Conservation (phyloP, 64 coral and sea anemone species). For the Hydrozoanthus tunicans region DNA sequence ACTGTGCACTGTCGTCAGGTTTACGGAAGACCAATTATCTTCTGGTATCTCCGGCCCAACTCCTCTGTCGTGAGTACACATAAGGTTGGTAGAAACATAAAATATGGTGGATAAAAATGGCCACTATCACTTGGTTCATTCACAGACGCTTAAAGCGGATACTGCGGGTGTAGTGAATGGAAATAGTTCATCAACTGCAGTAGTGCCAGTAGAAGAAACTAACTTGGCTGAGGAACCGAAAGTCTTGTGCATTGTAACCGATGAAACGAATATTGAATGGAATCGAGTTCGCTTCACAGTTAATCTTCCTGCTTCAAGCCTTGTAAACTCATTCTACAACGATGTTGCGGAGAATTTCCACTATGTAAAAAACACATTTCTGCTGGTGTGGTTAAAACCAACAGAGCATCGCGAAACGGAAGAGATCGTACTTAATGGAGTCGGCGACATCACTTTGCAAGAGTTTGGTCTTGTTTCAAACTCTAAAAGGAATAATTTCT, state of each 20-base stretch:
- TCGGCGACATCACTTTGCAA: conserved; percentile 15
- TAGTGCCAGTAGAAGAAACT: conserved; percentile 45
- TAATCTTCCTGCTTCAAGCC: conserved; percentile 30
- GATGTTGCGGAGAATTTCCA: conserved; percentile 58
- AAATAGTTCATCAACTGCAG: conserved; percentile 24
- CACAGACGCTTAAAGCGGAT: conserved; percentile 41
- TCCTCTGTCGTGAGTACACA: neutral
- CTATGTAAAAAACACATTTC: conserved; percentile 40
- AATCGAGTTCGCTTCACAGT: conserved; percentile 20
- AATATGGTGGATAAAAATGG: conserved; percentile 51
- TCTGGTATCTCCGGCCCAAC: neutral
- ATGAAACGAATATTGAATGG: conserved; percentile 47
- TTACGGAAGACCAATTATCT: too few species aligned
- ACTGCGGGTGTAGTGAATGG: conserved; percentile 30
- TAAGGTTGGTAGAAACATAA: neutral
- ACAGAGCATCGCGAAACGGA: neutral
- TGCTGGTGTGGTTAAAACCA: conserved; percentile 36
- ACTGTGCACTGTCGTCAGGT: too few species aligned
- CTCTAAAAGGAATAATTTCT: conserved; percentile 42
- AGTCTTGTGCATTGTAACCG: conserved; percentile 48
- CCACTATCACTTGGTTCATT: conserved; percentile 41
- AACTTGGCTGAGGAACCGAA: conserved; percentile 47
- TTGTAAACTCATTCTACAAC: conserved; percentile 40
- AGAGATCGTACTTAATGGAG: conserved; percentile 40
- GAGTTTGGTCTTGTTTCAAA: conserved; percentile 58